phyloP scores from a whole-genome alignment of 2,888 invertebrate genomes.

The Melinaea menophilus region DNA sequence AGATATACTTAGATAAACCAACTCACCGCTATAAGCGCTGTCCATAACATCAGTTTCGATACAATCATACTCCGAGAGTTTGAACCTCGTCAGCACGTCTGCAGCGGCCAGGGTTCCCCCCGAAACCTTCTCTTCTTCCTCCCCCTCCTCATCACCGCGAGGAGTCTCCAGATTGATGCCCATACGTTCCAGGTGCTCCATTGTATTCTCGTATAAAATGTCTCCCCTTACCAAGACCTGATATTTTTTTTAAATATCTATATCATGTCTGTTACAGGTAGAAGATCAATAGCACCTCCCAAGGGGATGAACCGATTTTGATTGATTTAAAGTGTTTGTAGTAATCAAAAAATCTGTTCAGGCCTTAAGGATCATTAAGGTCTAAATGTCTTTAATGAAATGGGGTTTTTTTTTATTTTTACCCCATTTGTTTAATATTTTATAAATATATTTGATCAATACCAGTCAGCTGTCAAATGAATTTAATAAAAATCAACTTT shows the following conservation, averaged over 20 bases:
- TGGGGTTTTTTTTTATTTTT: no score
- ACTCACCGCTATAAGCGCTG: slow-evolving; percentile 55
- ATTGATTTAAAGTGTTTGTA: no score
- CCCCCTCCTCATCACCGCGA: slow-evolving; percentile 40
- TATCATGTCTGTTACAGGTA: background rate
- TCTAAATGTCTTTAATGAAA: no score
- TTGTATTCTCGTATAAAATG: slow-evolving; percentile 59
- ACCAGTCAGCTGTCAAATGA: no score
- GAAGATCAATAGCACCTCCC: no score
- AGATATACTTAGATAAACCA: background rate
- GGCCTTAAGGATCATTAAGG: no score
- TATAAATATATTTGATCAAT: no score
- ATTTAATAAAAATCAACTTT: no score
- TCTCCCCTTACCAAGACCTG: slow-evolving; percentile 60
- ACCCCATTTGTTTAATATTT: no score
- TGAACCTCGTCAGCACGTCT: slow-evolving; percentile 60
- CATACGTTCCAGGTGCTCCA: slow-evolving; percentile 61
- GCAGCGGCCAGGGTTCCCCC: slow-evolving; percentile 57
- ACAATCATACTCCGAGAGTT: slow-evolving; percentile 59
- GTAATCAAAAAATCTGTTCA: no score
- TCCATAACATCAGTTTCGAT: slow-evolving; percentile 67
- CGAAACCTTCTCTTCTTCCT: slow-evolving; percentile 43
- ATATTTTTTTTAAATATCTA: background rate
- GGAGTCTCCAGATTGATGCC: slow-evolving; percentile 55
- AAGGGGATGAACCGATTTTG: no score